Evolutionary conservation across 2,113 vertebrate genomes (phyloP).

Genomic region (Urocynchramus pylzowi): DNA sequence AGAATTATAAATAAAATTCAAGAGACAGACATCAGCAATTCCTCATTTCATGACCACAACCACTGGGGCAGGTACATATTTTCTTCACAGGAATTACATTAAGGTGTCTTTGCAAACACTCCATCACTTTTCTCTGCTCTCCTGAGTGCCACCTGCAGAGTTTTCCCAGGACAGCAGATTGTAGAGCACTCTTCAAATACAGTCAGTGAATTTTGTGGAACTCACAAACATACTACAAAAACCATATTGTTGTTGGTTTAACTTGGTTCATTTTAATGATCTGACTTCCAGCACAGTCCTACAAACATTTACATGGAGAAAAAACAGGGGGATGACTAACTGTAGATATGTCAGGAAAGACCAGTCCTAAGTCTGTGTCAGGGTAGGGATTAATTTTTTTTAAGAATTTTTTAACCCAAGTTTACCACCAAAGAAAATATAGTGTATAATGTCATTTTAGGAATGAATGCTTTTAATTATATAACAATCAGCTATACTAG

Average conservation of each 20-base stretch:
- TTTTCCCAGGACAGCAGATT: not conserved
- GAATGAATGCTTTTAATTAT: not conserved
- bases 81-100: not conserved
- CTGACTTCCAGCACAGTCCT: not conserved
- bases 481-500: not conserved
- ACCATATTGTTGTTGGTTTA: not conserved
- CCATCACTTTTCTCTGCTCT: not conserved
- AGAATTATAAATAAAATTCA: not conserved
- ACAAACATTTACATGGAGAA: not conserved
- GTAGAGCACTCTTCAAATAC: not conserved
- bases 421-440: not conserved
- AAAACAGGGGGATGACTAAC: fast-evolving
- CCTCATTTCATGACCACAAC: not conserved
- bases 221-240: not conserved
- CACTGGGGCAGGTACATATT: not conserved
- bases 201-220: not conserved
- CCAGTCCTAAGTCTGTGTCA: not conserved
- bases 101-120: not conserved
- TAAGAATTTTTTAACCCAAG: not conserved
- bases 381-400: not conserved
- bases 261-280: not conserved
- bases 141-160: not conserved
- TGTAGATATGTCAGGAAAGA: not conserved
- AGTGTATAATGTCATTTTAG: not conserved
- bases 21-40: not conserved